Evolutionary conservation across 1,140 invertebrate genomes (phyloP).

Genomic region (Anthonomus grandis): DNA sequence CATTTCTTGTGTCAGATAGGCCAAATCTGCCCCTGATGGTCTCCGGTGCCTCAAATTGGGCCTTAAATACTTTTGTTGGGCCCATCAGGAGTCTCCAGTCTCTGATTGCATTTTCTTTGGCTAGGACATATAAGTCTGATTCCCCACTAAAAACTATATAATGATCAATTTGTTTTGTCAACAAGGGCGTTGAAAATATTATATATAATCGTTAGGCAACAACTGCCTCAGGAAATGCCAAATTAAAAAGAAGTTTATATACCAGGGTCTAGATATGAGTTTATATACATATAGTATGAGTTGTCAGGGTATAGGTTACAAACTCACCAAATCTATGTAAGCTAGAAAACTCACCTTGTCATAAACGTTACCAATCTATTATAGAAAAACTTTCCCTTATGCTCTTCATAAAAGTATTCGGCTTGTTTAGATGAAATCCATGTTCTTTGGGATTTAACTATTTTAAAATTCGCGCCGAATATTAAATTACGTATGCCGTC

Average conservation of each 20-base stretch:
- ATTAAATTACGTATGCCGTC: slow-evolving; percentile 67
- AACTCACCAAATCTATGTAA: no score
- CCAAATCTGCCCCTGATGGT: slow-evolving; percentile 80
- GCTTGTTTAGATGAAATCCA: slow-evolving; percentile 62
- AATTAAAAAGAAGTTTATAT: no score
- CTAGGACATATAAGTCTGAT: slow-evolving; percentile 73
- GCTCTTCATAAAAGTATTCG: slow-evolving; percentile 78
- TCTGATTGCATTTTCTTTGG: slow-evolving; percentile 68
- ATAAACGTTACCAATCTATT: slow-evolving; percentile 83
- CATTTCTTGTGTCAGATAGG: slow-evolving; percentile 88
- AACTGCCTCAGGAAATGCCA: no score
- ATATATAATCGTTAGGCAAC: background rate
- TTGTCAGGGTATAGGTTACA: no score
- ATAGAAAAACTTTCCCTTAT: slow-evolving; percentile 83
- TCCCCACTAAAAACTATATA: slow-evolving; percentile 64
- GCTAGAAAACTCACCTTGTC: slow-evolving; percentile 70
- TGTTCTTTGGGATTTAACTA: slow-evolving; percentile 67
- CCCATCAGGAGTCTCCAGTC: slow-evolving; percentile 83
- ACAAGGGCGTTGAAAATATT: background rate
- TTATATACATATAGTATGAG: no score
- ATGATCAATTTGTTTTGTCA: background rate
- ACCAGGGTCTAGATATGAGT: no score
- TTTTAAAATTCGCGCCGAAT: slow-evolving; percentile 67
- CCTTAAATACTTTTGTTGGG: slow-evolving; percentile 81
- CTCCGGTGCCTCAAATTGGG: slow-evolving; percentile 72